Evolutionary conservation across 2,797 vertebrate genomes (phyloP), one percentile per base, ranked within the genome.

Genomic region (Xenopus petersii): DNA sequence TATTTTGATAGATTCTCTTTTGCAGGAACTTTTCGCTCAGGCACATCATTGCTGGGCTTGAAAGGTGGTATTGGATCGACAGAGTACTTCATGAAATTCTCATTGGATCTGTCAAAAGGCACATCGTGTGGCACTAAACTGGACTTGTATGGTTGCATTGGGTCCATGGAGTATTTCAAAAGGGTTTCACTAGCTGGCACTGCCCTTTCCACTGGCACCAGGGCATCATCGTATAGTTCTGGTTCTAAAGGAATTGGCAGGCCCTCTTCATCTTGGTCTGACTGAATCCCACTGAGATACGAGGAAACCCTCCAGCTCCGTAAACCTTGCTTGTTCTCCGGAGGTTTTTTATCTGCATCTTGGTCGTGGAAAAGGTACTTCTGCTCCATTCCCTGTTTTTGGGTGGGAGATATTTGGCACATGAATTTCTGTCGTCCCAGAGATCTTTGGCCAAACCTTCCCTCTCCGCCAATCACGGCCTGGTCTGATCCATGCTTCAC

Each of bases 271-370:
- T 70, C 90, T 0, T 89, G 67, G 42, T 92, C 92, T 0, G 88
- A 82, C n/a, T 97, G 95, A 81, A 85, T 90, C 0, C 93, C 88
- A 2, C 93, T 96, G 51, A 99, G 91, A 81, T 95, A 99, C 0
- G 97, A 98, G 64, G 88, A 92, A 3, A 99, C 93, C 81, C 97
- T 94, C 95, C 94, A 98, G 82, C 94, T 93, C 64, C 96, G 89
- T 64, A 99, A 84, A 0, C 96, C 96, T 0, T 89, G 92, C 70
- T 95, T 93, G 6, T 94, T 86, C 80, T 98, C 95, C 71, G 94
- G 84, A 0, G n/a, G 75, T 81, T 90, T 95, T 73, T 90, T 93
- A 73, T 92, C 92, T 0, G 83, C 76, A 2, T 87, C 87, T 0
- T 89, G 80, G 48, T 93, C 93, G 0, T 84, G 89, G 3, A 92